phyloP scores from a whole-genome alignment of 2,113 vertebrate species.

The Sterrhoptilus dennistouni region DNA sequence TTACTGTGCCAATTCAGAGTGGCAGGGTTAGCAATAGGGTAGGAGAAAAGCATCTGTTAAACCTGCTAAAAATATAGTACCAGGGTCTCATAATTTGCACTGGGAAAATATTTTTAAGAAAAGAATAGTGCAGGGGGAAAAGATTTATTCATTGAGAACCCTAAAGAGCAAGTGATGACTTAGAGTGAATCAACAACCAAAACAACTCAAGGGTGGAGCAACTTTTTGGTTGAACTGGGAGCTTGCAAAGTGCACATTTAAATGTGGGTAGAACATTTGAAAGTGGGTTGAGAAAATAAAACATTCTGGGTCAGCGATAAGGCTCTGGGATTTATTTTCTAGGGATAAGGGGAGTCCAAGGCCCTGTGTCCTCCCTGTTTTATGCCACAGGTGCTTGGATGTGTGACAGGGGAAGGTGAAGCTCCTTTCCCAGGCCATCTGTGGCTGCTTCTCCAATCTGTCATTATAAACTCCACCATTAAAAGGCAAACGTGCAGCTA shows the following conservation, averaged over 20 bases:
- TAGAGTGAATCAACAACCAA: neutral
- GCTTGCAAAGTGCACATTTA: neutral
- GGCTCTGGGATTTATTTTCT: neutral
- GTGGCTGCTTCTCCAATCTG: neutral
- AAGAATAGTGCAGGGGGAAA: neutral
- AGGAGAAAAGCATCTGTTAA: constrained; percentile 53
- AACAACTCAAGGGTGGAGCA: neutral
- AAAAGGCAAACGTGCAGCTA: neutral
- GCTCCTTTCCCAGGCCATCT: neutral
- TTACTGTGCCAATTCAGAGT: constrained; percentile 36
- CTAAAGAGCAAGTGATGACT: neutral
- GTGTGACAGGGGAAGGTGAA: neutral
- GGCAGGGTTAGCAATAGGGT: neutral
- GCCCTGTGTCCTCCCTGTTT: rapidly evolving
- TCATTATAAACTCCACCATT: neutral
- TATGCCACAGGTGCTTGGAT: rapidly evolving
- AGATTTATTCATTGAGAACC: neutral
- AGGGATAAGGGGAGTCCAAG: neutral
- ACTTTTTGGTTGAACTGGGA: neutral
- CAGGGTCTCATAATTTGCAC: neutral
- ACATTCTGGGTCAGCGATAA: neutral
- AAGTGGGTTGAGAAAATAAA: neutral
- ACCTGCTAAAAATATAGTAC: constrained; percentile 41
- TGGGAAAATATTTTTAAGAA: neutral
- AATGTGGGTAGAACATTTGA: neutral